These are phyloP conservation scores for Nasonovia ribisnigri DNA, from an alignment of 2,888 invertebrate species.

Conservation along the genomic window DNA sequence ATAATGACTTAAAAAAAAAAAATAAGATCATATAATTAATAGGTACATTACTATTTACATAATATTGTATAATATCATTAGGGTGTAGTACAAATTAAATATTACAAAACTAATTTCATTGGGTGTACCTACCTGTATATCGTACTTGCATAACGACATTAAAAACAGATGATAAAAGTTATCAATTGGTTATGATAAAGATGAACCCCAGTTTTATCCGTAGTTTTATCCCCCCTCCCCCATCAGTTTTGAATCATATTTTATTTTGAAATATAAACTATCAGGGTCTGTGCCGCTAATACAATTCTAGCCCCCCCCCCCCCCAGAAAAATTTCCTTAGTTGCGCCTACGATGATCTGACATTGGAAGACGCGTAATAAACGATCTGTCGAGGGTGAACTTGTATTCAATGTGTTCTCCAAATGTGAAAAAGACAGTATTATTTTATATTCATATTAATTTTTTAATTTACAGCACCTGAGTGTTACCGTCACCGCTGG, in stretches of 20 bases:
- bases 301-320: too few species aligned
- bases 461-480: too few species aligned
- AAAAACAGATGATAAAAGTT: not conserved
- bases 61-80: not conserved
- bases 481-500: too few species aligned
- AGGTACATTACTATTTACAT: not conserved
- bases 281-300: too few species aligned
- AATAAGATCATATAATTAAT: not conserved
- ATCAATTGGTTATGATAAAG: not conserved
- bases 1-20: not conserved
- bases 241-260: too few species aligned
- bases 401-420: not conserved
- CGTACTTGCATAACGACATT: not conserved
- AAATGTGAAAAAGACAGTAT: not conserved
- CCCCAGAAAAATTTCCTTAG: too few species aligned
- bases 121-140: not conserved
- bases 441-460: not conserved
- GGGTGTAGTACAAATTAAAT: not conserved
- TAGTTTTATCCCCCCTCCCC: too few species aligned
- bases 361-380: not conserved
- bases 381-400: not conserved
- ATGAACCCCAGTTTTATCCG: not conserved
- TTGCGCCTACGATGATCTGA: not conserved
- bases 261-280: too few species aligned
- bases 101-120: not conserved